phyloP scores from a whole-genome alignment of 2,113 vertebrate genomes.

The Chiloscyllium plagiosum region DNA sequence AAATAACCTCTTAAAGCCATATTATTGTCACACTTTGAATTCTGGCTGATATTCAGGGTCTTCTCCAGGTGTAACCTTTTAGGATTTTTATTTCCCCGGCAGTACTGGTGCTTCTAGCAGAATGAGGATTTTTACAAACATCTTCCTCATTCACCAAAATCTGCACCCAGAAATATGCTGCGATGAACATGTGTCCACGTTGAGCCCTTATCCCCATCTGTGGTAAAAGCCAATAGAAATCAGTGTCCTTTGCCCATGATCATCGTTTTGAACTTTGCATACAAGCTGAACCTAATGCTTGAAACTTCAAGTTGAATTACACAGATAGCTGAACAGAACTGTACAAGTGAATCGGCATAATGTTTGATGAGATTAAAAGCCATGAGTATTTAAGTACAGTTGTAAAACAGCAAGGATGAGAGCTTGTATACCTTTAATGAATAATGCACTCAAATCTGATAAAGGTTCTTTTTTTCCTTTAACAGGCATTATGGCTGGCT shows the following conservation, averaged over 20 bases:
- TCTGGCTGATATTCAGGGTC: neutral
- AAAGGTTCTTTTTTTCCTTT: conserved; percentile 27
- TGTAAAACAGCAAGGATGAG: neutral
- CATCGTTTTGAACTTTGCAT: neutral
- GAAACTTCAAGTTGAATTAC: neutral
- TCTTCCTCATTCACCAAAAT: neutral
- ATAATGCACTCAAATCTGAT: neutral
- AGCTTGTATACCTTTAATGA: neutral
- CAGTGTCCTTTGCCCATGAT: neutral
- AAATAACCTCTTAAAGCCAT: too few species aligned
- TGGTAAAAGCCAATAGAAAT: neutral
- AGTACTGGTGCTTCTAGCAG: neutral
- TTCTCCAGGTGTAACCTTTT: neutral
- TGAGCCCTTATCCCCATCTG: neutral
- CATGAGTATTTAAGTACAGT: neutral
- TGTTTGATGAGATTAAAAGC: neutral
- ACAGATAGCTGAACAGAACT: neutral
- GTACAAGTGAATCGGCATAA: neutral
- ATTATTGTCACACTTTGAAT: neutral
- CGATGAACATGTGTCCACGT: neutral
- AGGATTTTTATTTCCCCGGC: neutral
- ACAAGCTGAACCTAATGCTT: neutral
- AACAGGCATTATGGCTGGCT: conserved; percentile 95
- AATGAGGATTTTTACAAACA: neutral
- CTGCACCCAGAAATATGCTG: neutral